phyloP scores from a whole-genome alignment of 2,797 vertebrate species.

The Schizopygopsis malacanthus region DNA sequence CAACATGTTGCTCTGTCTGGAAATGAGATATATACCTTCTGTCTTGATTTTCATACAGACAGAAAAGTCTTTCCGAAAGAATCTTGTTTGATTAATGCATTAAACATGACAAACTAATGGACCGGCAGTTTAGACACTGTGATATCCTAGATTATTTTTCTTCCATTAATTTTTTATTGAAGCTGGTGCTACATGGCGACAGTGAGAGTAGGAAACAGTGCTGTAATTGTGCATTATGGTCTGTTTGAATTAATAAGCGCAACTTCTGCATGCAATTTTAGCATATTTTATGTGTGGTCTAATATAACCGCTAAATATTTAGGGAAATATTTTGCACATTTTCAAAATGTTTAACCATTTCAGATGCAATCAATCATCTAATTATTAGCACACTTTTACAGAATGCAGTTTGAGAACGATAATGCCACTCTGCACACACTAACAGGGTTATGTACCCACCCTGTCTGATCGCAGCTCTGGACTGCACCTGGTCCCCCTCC shows the following conservation, averaged over 20 bases:
- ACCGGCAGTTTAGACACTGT: constrained; percentile 46
- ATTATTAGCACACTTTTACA: constrained; percentile 7
- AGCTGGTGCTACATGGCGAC: constrained; percentile 15
- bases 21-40: background rate
- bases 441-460: constrained; percentile 36
- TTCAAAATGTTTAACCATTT: background rate
- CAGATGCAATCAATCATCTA: background rate
- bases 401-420: constrained; percentile 9
- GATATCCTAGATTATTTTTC: constrained; percentile 46
- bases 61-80: constrained; percentile 65
- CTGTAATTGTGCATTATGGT: constrained; percentile 6
- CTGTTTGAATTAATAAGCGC: background rate
- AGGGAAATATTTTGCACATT: background rate
- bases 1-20: background rate
- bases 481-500: constrained; percentile 61
- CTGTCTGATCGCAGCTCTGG: constrained; percentile 41
- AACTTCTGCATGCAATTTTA: background rate
- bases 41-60: constrained; percentile 38
- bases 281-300: background rate
- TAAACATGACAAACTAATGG: constrained; percentile 51
- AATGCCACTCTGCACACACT: constrained; percentile 36
- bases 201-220: constrained; percentile 45
- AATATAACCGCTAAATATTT: background rate
- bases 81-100: constrained; percentile 62
- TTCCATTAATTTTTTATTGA: constrained; percentile 41